Evolutionary conservation across 2,888 invertebrate species (phyloP).

Genomic region (Ennomos erosarius): DNA sequence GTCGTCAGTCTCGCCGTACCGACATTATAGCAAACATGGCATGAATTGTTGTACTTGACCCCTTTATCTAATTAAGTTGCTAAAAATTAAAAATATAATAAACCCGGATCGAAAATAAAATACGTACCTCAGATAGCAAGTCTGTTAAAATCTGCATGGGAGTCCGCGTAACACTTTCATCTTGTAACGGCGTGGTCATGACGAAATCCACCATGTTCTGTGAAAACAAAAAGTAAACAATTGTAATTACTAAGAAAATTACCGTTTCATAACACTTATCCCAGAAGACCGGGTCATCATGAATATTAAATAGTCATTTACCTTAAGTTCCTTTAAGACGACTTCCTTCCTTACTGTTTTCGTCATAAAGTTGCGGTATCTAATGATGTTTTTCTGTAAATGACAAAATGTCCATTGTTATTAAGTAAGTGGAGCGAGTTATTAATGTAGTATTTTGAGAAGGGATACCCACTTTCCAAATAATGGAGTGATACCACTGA

Average conservation of each 20-base stretch:
- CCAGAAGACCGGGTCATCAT: slow-evolving; percentile 2
- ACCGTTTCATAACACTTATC: slow-evolving; percentile 4
- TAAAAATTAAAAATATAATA: not conserved
- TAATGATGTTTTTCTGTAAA: slow-evolving; percentile 90
- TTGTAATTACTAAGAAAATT: slow-evolving; percentile 1
- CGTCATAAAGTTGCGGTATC: slow-evolving; percentile 89
- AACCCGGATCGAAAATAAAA: too few species aligned
- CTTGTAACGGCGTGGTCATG: slow-evolving; percentile 90
- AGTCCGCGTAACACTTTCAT: slow-evolving; percentile 89
- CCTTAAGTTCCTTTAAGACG: slow-evolving; percentile 91
- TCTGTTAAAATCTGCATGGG: slow-evolving; percentile 90
- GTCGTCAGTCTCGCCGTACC: slow-evolving; percentile 13
- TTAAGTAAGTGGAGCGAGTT: too few species aligned
- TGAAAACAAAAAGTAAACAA: slow-evolving; percentile 46
- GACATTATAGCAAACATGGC: slow-evolving; percentile 1
- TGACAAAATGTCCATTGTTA: not conserved
- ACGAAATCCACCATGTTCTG: slow-evolving; percentile 92
- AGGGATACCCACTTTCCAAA: slow-evolving; percentile 88
- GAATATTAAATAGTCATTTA: slow-evolving; percentile 53
- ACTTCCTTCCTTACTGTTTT: slow-evolving; percentile 89
- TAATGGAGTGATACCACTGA: slow-evolving; percentile 92
- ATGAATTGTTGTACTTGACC: slow-evolving; percentile 19
- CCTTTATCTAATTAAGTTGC: slow-evolving; percentile 8
- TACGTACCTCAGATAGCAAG: slow-evolving; percentile 85
- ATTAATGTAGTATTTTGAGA: slow-evolving; percentile 2